Percentiles rank a stretch among this genome's conserved stretches.
Conservation (phyloP, 2,797 vertebrate species). For the Aplochiton taeniatus region DNA sequence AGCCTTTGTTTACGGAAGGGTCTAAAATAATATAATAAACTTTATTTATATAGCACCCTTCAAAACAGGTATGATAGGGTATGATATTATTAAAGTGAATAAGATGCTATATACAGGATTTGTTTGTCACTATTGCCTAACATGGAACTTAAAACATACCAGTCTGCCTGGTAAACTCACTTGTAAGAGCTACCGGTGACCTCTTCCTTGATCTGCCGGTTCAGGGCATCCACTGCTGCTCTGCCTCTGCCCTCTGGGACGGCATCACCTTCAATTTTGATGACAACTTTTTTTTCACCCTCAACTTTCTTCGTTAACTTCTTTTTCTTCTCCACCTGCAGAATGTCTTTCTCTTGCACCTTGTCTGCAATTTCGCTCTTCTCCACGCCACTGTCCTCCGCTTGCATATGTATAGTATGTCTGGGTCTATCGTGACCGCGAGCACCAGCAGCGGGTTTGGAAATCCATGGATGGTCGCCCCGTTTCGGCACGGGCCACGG, state of each 20-base stretch:
- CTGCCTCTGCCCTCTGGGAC: constrained; percentile 73
- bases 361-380: constrained; percentile 77
- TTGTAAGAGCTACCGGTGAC: constrained; percentile 88
- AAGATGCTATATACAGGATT: no score
- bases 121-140: no score
- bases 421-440: constrained; percentile 53
- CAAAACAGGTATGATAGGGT: no score
- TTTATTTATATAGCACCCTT: no score
- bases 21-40: no score
- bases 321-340: constrained; percentile 73
- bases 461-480: constrained; percentile 95
- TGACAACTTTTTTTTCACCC: constrained; percentile 60
- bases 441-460: constrained; percentile 75
- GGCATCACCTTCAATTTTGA: constrained; percentile 52
- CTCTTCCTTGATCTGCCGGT: constrained; percentile 92
- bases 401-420: constrained; percentile 43
- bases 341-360: constrained; percentile 76
- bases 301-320: constrained; percentile 48
- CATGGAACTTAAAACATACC: not conserved
- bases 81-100: no score
- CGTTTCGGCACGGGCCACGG: constrained; percentile 91
- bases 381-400: constrained; percentile 73
- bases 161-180: constrained; percentile 65
- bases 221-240: constrained; percentile 86
- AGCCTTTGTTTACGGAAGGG: no score